Evolutionary conservation across 2,888 invertebrate genomes (phyloP), one percentile per base, ranked within the genome.

Genomic region (Apamea anceps): DNA sequence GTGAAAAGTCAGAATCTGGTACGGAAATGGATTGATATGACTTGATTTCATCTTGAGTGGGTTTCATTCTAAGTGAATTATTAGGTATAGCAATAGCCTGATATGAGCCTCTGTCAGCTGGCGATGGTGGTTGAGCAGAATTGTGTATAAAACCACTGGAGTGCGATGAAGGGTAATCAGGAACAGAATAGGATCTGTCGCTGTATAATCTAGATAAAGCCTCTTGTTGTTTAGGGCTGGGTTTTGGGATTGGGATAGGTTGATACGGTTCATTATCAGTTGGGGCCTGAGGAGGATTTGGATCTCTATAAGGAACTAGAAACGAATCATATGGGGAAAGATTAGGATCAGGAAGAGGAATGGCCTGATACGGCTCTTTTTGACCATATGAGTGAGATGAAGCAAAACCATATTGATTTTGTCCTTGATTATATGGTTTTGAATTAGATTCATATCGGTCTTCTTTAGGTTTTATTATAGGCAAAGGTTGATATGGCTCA

Each of bases 291-390:
- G 37, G 1, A 54, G 25, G 37, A 28, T 28, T 75, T 32, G 63
- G 73, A 25, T 77, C 84, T 72, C 28, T 77, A 57, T 86, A 86
- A 42, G 86, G 70, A 60, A 79, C 72, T 45, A 79, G n/a, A 67
- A 70, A 37, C 12, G 85, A 60, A 28, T 81, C 72, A 37, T 77
- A 72, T 32, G 72, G 21, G 15, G 62, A 25, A 6, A 18, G 21
- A 57, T 78, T 67, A 8, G 62, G 42, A 37, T 82, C 68, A 68
- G 73, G 82, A 67, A 76, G 8, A 45, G 77, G 85, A 66, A 84
- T 57, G 2, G 73, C 48, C 15, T 75, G 79, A 68, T 84, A 79
- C 0, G 54, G 45, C 8, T 66, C 25, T 42, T 79, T 57, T 74
- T 63, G 65, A n/a, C 57, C 15, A 25, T 74, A 25, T 15, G 62